Percentiles rank a stretch among this genome's conserved stretches.
phyloP scores from a whole-genome alignment of 2,888 invertebrate genomes.

The Nycteola revayana region DNA sequence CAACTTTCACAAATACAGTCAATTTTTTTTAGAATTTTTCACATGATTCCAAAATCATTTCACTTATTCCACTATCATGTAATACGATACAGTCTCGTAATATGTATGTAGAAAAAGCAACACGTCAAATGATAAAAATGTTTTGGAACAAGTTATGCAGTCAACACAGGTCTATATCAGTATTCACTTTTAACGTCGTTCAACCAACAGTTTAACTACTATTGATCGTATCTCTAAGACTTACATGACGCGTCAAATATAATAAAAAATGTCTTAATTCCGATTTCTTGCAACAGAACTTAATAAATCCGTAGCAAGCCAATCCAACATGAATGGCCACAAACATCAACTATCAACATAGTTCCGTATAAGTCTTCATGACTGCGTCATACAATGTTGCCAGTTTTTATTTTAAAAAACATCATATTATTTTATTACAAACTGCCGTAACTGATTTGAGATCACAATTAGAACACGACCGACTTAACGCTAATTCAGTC shows the following conservation, averaged over 20 bases:
- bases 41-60: conserved; percentile 14
- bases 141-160: conserved; percentile 62
- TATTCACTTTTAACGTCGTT: conserved; percentile 8
- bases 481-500: too few relatives aligned
- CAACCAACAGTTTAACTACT: too few relatives aligned
- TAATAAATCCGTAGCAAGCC: conserved; percentile 14
- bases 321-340: conserved; percentile 27
- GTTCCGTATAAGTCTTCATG: too few relatives aligned
- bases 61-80: conserved; percentile 27
- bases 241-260: neutral
- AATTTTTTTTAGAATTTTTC: conserved; percentile 15
- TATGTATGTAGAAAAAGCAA: conserved; percentile 40
- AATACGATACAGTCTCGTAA: conserved; percentile 28
- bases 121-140: conserved; percentile 47
- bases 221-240: too few relatives aligned
- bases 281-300: conserved; percentile 17
- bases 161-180: conserved; percentile 41
- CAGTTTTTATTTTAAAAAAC: too few relatives aligned
- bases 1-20: conserved; percentile 23
- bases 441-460: too few relatives aligned
- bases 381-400: too few relatives aligned
- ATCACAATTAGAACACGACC: too few relatives aligned
- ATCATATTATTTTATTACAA: neutral
- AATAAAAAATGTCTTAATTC: conserved; percentile 3
- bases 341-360: conserved; percentile 33